These are phyloP conservation scores for Serranus cabrilla DNA, from an alignment of 2,797 vertebrate species.

Conservation along the genomic window DNA sequence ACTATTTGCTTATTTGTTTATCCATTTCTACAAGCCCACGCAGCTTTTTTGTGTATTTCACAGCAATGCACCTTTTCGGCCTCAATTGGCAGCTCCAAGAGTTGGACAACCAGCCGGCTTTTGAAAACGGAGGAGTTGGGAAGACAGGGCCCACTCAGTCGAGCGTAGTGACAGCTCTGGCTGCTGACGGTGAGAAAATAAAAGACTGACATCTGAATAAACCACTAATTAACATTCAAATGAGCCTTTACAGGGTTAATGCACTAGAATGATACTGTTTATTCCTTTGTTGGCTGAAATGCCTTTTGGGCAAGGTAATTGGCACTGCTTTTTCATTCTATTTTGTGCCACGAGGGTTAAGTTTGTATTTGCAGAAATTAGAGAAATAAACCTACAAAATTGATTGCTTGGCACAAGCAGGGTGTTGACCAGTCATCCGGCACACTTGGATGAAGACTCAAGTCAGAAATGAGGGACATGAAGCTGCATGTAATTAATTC, in stretches of 20 bases:
- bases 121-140: slow-evolving; percentile 95
- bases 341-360: not conserved
- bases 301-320: slow-evolving; percentile 12
- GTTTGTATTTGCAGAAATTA: not conserved
- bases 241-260: not conserved
- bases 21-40: slow-evolving; percentile 66
- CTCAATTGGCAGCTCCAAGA: slow-evolving; percentile 99
- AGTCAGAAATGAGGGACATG: not conserved
- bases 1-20: slow-evolving; percentile 69
- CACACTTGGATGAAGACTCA: not conserved
- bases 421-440: not conserved
- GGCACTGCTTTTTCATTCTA: not conserved
- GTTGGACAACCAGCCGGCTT: slow-evolving; percentile 93
- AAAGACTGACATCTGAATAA: slow-evolving; percentile 42
- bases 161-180: slow-evolving; percentile 90
- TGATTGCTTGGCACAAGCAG: not conserved
- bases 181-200: slow-evolving; percentile 91
- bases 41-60: slow-evolving; percentile 69
- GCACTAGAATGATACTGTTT: slow-evolving; percentile 6
- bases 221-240: slow-evolving; percentile 16
- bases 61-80: slow-evolving; percentile 99
- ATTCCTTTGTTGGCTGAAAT: slow-evolving; percentile 16
- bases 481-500: not conserved
- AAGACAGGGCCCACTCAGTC: slow-evolving; percentile 92
- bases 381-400: not conserved